phyloP scores from a whole-genome alignment of 1,140 invertebrate genomes.

The Zophobas atratus region DNA sequence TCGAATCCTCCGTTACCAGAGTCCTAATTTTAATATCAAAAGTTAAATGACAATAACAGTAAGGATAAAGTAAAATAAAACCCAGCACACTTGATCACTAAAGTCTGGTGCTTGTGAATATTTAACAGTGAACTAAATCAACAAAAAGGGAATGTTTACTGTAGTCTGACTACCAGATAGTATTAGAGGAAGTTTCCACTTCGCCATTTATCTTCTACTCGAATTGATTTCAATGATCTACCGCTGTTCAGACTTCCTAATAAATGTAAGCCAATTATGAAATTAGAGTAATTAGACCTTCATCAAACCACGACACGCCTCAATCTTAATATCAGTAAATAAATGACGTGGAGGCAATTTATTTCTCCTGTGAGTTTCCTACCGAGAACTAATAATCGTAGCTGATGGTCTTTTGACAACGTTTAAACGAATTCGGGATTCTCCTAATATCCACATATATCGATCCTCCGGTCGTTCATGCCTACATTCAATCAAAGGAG shows the following conservation, averaged over 20 bases:
- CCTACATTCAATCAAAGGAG: neutral
- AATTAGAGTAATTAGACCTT: neutral
- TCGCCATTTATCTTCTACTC: neutral
- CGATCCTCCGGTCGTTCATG: neutral
- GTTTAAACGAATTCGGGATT: neutral
- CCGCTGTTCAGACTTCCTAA: neutral
- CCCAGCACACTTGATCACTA: too few species aligned
- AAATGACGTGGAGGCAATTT: neutral
- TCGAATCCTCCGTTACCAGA: too few species aligned
- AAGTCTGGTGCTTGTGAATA: too few species aligned
- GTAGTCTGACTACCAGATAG: too few species aligned
- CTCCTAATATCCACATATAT: neutral
- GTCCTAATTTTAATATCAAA: too few species aligned
- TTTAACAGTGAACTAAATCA: too few species aligned
- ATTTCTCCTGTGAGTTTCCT: neutral
- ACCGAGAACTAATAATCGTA: neutral
- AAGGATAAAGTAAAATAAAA: too few species aligned
- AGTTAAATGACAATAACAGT: too few species aligned
- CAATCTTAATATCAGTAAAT: constrained; percentile 1
- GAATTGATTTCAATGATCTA: neutral
- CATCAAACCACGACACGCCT: neutral
- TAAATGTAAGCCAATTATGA: neutral
- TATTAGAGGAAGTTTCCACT: too few species aligned
- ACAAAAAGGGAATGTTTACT: too few species aligned
- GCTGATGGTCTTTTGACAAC: neutral